Conservation (phyloP, 2,113 vertebrate species). For the Cephalopterus ornatus region DNA sequence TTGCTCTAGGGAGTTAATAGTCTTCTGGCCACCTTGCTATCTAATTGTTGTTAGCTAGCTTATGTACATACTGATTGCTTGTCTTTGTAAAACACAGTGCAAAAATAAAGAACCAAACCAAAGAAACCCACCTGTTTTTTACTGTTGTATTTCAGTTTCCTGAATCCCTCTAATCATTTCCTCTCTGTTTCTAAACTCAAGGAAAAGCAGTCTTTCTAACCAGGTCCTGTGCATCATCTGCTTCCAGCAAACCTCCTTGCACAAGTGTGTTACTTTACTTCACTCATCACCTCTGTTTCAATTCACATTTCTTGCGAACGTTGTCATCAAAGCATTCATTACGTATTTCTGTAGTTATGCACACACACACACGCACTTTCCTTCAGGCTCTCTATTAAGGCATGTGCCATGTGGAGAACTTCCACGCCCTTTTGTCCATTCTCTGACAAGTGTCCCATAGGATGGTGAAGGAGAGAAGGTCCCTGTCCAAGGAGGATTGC, state of each 20-base stretch:
- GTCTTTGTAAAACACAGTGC: background rate
- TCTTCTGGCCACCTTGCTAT: background rate
- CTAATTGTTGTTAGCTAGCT: background rate
- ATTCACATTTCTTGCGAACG: background rate
- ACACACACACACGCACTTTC: background rate
- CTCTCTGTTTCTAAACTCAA: background rate
- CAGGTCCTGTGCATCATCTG: background rate
- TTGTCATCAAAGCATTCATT: background rate
- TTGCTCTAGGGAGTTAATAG: background rate
- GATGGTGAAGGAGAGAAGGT: background rate
- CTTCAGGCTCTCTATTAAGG: background rate
- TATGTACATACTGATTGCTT: accelerated
- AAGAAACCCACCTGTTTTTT: background rate
- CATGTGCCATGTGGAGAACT: accelerated
- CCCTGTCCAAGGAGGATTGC: background rate
- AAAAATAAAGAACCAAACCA: background rate
- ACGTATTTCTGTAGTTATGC: background rate
- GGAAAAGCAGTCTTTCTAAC: background rate
- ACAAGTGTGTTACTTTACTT: background rate
- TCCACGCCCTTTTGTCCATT: background rate
- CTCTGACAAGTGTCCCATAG: accelerated
- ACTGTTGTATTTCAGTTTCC: background rate
- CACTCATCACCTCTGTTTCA: background rate
- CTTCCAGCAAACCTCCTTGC: background rate
- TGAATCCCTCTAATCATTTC: background rate